phyloP scores from a whole-genome alignment of 2,113 vertebrate species.

The Ascaphus truei region DNA sequence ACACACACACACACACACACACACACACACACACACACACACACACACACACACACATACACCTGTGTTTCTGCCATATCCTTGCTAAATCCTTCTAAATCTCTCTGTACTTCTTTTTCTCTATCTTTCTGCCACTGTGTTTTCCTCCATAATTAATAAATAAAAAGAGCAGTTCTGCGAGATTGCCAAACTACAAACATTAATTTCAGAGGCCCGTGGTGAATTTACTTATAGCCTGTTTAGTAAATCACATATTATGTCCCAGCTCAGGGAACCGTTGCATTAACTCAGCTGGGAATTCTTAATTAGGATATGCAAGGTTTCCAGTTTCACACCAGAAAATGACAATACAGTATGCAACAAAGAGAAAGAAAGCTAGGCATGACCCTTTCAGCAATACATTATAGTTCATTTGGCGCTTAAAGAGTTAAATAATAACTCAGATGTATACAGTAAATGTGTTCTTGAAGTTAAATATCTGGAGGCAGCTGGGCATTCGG shows the following conservation, averaged over 20 bases:
- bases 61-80: no score
- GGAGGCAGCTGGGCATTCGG: neutral
- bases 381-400: no score
- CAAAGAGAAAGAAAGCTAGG: no score
- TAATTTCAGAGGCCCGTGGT: neutral
- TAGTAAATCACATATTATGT: neutral
- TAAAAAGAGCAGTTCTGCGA: neutral
- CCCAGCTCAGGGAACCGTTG: neutral
- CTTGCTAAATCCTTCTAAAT: no score
- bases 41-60: no score
- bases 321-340: neutral
- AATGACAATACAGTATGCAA: no score
- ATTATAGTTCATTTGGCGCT: neutral
- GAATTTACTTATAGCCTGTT: neutral
- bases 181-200: neutral
- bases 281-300: conserved; percentile 20
- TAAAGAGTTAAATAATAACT: neutral
- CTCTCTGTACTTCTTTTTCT: no score
- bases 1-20: no score
- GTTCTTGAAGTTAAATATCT: neutral
- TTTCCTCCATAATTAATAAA: no score
- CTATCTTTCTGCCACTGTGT: no score
- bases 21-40: no score
- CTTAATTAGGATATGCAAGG: neutral
- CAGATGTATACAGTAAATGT: no score